Base-by-base conservation (phyloP, 2,888 invertebrate species). In the Drosophila leonis region DNA sequence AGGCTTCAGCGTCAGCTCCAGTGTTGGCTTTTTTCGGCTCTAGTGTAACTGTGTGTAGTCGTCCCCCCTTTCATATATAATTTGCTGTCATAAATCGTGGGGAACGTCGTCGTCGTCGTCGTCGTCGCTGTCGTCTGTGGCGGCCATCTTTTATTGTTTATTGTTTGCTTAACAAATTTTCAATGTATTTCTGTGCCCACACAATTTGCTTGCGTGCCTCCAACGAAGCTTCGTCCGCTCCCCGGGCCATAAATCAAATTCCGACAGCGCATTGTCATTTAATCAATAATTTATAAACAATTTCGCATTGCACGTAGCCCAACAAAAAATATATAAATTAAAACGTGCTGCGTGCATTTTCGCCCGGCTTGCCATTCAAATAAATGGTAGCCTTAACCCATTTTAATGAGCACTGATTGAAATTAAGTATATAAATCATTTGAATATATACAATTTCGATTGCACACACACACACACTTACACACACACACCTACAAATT, bases 201-300 rank as follows among this genome's bases (percentile, higher is more conserved):
- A 75, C 79, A 57, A 79, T 77, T 75, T 63, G 78, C 59, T 88
- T 87, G 84, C 88, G 86, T 88, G 84, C 80, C 77, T 72, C 54
- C 66, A 80, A 41, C 73, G 73, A 69, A 24, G 60, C 52, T 29
- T 48, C 37, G 37, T 37, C 27, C 62, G 56, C 59, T 52, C 65
- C 68, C 66, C 78, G 54, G 75, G 84, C 72, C 80, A 90, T 91
- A 85, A 85, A 91, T 91, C 89, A 91, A 90, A 81, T 79, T 91
- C 82, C 89, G 91, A 90, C 91, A 91, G 84, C 80, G 85, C 81
- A 83, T 90, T 87, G 90, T 88, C 90, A 87, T 88, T 91, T 86
- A 90, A 91, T 91, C 91, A 91, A 91, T 91, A 90, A 87, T 90
- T 89, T 87, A 89, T 90, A 83, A 89, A 90, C 85, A 90, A 83